Conservation (phyloP, 1,140 invertebrate species). For the Babylonia areolata region DNA sequence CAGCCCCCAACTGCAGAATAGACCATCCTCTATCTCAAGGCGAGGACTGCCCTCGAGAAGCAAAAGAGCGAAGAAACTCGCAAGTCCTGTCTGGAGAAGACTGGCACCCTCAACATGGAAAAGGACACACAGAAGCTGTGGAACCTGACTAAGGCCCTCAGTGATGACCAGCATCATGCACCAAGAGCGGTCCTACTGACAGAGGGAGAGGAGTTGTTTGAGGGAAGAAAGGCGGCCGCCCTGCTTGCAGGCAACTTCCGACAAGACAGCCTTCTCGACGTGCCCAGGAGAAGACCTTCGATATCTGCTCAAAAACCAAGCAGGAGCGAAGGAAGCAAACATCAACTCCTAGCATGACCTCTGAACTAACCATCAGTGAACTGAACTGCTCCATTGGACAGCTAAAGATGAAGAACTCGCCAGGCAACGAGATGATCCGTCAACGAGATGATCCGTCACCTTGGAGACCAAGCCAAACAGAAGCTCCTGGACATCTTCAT, state of each 20-base stretch:
- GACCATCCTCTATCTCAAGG: not conserved
- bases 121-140: no score
- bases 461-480: no score
- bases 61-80: conserved; percentile 17
- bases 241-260: not conserved
- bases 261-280: not conserved
- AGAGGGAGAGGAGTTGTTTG: not conserved
- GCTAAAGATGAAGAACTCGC: not conserved
- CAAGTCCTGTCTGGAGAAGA: not conserved
- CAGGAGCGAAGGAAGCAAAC: no score
- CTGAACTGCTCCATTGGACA: not conserved
- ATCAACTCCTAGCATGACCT: no score
- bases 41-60: conserved; percentile 3
- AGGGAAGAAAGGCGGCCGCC: not conserved
- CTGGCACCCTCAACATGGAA: no score
- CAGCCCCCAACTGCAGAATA: conserved; percentile 28
- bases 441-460: no score
- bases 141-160: no score
- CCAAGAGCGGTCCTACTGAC: not conserved
- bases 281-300: not conserved
- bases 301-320: not conserved
- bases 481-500: no score
- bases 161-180: not conserved
- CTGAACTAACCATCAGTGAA: not conserved
- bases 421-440: no score